A percentile compares a stretch with the other conserved stretches of the same genome.
These are phyloP conservation scores for Beroe forskalii DNA, from an alignment of 37 sponge, comb jelly and placozoan genomes.

Conservation along the genomic window DNA sequence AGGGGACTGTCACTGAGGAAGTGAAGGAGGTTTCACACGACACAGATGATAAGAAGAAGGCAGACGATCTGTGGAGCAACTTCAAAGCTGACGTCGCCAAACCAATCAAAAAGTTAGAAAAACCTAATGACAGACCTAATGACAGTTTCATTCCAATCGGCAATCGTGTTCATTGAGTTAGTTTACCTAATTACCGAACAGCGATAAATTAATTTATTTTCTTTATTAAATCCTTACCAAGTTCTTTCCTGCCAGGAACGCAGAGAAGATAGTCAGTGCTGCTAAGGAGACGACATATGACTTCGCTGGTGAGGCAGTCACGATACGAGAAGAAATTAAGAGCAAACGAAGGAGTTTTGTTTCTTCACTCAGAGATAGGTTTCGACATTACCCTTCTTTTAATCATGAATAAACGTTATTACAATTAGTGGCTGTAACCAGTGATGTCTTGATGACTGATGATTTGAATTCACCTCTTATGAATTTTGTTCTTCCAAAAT, in stretches of 20 bases:
- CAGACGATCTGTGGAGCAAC: conserved; percentile 52
- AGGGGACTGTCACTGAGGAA: conserved; percentile 32
- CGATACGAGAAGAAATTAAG: conserved; percentile 44
- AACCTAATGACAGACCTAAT: too few species aligned
- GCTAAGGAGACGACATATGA: conserved; percentile 76
- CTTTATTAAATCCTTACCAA: too few species aligned
- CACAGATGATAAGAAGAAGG: conserved; percentile 10
- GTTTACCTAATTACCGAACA: too few species aligned
- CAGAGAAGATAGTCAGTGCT: conserved; percentile 65
- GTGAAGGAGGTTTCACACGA: conserved; percentile 46
- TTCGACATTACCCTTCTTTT: background rate
- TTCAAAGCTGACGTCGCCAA: conserved; percentile 61
- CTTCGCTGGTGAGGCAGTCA: conserved; percentile 89
- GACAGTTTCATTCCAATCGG: too few species aligned
- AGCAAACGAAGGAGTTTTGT: conserved; percentile 29
- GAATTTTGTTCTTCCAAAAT: too few species aligned
- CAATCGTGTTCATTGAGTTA: too few species aligned
- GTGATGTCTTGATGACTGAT: too few species aligned
- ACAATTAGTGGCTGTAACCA: too few species aligned
- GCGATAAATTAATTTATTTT: too few species aligned
- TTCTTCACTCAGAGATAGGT: conserved; percentile 43
- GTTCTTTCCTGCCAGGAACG: too few species aligned
- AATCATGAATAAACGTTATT: too few species aligned
- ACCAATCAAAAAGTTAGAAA: conserved; percentile 18
- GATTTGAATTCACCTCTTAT: too few species aligned